Evolutionary conservation across 2,888 invertebrate genomes (phyloP).

Genomic region (Pomacea canaliculata): DNA sequence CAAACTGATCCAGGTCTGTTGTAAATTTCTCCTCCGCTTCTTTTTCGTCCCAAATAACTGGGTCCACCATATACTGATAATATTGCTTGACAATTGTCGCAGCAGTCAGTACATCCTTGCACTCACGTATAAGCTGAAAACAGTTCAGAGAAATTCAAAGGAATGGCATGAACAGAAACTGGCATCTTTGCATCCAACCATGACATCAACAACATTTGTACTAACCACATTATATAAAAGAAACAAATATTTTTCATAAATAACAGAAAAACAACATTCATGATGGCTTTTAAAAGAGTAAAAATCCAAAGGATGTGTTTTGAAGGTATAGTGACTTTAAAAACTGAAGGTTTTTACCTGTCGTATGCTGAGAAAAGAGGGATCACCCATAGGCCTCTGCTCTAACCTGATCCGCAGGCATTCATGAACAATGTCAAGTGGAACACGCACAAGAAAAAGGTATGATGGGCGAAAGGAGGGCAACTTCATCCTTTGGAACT

Average conservation of each 20-base stretch:
- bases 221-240: too few species aligned
- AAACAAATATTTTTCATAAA: too few species aligned
- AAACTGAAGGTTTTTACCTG: conserved; percentile 74
- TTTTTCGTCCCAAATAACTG: conserved; percentile 62
- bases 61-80: conserved; percentile 71
- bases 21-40: conserved; percentile 55
- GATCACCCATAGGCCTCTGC: conserved; percentile 73
- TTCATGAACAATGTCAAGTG: conserved; percentile 92
- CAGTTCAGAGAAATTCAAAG: too few species aligned
- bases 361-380: conserved; percentile 87
- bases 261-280: too few species aligned
- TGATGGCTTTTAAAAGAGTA: too few species aligned
- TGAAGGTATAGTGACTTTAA: too few species aligned
- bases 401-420: conserved; percentile 88
- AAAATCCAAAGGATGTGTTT: too few species aligned
- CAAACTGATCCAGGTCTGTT: conserved; percentile 76
- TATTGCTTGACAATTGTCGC: conserved; percentile 86
- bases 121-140: conserved; percentile 83
- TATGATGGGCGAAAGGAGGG: conserved; percentile 88
- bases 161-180: too few species aligned
- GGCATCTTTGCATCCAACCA: too few species aligned
- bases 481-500: conserved; percentile 81
- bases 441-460: conserved; percentile 86
- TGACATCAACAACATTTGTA: too few species aligned
- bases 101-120: conserved; percentile 88